Evolutionary conservation across 2,797 vertebrate genomes (phyloP), one percentile per base, ranked within the genome.

Genomic region (Hyperoplus lanceolatus): DNA sequence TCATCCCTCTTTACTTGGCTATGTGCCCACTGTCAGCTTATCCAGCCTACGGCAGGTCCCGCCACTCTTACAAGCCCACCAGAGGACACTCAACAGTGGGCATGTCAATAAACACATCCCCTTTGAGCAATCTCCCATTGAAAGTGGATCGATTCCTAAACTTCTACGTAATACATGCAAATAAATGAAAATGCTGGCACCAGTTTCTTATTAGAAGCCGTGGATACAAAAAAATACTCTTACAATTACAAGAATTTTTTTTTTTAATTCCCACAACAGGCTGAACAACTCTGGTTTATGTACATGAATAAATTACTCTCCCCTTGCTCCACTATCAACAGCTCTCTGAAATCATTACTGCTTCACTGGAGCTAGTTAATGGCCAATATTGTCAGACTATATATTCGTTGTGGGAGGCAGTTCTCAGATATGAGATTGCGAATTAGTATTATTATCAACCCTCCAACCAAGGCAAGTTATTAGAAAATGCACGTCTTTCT

Each of bases 71-170:
- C 82, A 79, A 77, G 82, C 81, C 84, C 83, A 83, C 70, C 79
- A 68, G 72, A 90, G 83, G 77, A 84, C 73, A 80, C 77, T 87
- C 74, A 65, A 84, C 85, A 87, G 82, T 79, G 77, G 75, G 64
- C 74, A 78, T 86, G 83, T 87, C 83, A 77, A 85, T 67, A 81
- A 81, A 85, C 72, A 72, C 56, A 29, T 48, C 81, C 83, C 73
- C 56, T 62, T 10, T 66, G 77, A 83, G 81, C 70, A 56, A 80
- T 56, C 50, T 42, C 29, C 36, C 16, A 57, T 45, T 72, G 62
- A 84, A 82, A 83, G 68, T n/a, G 18, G 60, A 86, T 67, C 83
- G 70, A 83, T 88, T 89, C 60, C 82, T 88, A 53, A 81, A 59
- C 57, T 74, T 73, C 72, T 79, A 79, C 58, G 82, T 78, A 54